phyloP scores from a whole-genome alignment of 2,888 invertebrate species.

The Pseudolycoriella hygida region DNA sequence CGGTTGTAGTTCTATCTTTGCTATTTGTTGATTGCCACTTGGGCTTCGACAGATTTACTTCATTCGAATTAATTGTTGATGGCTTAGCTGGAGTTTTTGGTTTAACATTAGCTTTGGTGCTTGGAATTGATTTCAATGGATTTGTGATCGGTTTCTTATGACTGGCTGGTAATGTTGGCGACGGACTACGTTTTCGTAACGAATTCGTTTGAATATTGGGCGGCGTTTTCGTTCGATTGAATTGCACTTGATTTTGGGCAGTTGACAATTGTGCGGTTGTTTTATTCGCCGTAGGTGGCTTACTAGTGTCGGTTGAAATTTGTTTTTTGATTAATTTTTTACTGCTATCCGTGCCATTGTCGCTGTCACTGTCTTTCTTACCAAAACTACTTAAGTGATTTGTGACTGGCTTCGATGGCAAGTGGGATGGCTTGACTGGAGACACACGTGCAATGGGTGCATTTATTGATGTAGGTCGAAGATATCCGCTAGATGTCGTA shows the following conservation, averaged over 20 bases:
- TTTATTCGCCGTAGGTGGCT: conserved; percentile 3
- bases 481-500: conserved; percentile 53
- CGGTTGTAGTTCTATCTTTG: conserved; percentile 8
- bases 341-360: too few species aligned
- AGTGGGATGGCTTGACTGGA: conserved; percentile 19
- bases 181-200: conserved; percentile 13
- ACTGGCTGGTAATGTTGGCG: conserved; percentile 9
- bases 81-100: conserved; percentile 18
- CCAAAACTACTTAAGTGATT: conserved; percentile 6
- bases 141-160: conserved; percentile 4
- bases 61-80: conserved; percentile 6
- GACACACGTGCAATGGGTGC: conserved; percentile 35
- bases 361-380: background rate
- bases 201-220: conserved; percentile 9
- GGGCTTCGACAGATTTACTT: background rate
- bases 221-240: conserved; percentile 12
- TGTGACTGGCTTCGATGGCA: background rate
- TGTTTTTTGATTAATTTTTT: background rate
- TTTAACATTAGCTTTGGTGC: conserved; percentile 8
- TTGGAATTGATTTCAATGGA: conserved; percentile 4
- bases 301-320: conserved; percentile 5
- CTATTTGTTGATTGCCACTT: conserved; percentile 6
- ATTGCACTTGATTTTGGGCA: background rate
- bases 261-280: background rate
- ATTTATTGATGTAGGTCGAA: conserved; percentile 53